Conservation (phyloP, 1,140 invertebrate genomes). For the Rhopalosiphum padi region DNA sequence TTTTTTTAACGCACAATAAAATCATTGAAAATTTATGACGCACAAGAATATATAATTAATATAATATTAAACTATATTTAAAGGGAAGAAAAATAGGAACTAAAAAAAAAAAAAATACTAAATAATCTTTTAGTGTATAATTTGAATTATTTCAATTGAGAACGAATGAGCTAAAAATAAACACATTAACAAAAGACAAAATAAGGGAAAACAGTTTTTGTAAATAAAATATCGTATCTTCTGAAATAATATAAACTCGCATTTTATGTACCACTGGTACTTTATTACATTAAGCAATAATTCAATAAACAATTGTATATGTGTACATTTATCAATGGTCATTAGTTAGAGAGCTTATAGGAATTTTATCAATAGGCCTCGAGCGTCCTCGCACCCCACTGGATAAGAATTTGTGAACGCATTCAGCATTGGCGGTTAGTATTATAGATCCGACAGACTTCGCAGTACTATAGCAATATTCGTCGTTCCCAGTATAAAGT, state of each 20-base stretch:
- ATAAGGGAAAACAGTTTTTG: background rate
- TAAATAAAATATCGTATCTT: background rate
- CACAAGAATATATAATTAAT: background rate
- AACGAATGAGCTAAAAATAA: background rate
- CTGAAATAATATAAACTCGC: background rate
- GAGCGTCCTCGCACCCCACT: background rate
- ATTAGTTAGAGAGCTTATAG: background rate
- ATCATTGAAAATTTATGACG: no score
- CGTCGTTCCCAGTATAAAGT: background rate
- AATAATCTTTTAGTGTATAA: background rate
- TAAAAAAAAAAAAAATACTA: background rate
- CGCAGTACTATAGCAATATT: background rate
- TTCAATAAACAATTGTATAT: background rate
- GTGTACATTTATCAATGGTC: background rate
- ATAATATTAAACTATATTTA: background rate
- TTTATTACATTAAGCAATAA: background rate
- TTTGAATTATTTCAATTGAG: background rate
- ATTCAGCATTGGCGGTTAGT: background rate
- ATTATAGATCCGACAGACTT: background rate
- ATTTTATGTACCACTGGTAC: background rate
- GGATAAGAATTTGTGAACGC: background rate
- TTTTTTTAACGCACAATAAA: background rate
- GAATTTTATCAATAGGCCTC: background rate
- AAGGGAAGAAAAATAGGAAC: background rate
- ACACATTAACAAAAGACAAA: background rate